phyloP scores from a whole-genome alignment of 2,113 vertebrate genomes.

The Acrocephalus kingi region DNA sequence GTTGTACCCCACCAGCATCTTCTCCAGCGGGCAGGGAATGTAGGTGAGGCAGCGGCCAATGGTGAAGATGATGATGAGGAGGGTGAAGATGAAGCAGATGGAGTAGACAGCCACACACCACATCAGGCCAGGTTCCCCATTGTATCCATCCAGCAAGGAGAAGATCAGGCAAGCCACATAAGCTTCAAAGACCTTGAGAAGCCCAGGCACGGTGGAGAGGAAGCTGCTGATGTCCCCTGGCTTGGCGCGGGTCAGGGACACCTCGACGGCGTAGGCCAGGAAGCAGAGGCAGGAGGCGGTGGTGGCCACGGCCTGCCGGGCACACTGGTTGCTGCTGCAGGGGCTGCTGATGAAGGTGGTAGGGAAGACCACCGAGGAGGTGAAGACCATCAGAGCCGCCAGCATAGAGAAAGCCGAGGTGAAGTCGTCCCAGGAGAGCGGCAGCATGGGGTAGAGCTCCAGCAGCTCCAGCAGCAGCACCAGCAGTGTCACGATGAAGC shows the following conservation, averaged over 20 bases:
- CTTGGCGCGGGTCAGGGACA: conserved; percentile 79
- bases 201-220: conserved; percentile 82
- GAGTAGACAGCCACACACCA: conserved; percentile 88
- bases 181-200: conserved; percentile 87
- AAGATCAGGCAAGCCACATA: conserved; percentile 88
- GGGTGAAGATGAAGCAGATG: conserved; percentile 83
- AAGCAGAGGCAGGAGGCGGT: conserved; percentile 79
- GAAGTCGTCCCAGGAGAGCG: conserved; percentile 88
- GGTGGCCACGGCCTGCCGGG: conserved; percentile 67
- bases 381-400: conserved; percentile 81
- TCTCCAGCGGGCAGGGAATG: conserved; percentile 74
- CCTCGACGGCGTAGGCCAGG: conserved; percentile 77
- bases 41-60: conserved; percentile 74
- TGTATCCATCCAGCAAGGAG: neutral
- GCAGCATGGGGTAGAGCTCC: conserved; percentile 62
- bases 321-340: neutral
- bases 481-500: conserved; percentile 77
- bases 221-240: conserved; percentile 84
- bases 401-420: conserved; percentile 84
- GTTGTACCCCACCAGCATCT: conserved; percentile 77
- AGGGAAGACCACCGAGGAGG: conserved; percentile 82
- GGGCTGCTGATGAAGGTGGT: conserved; percentile 49
- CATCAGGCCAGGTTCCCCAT: neutral
- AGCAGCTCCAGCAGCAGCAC: conserved; percentile 81
- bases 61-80: conserved; percentile 82